Conservation (phyloP, 2,113 vertebrate species). For the Zapus hudsonius region DNA sequence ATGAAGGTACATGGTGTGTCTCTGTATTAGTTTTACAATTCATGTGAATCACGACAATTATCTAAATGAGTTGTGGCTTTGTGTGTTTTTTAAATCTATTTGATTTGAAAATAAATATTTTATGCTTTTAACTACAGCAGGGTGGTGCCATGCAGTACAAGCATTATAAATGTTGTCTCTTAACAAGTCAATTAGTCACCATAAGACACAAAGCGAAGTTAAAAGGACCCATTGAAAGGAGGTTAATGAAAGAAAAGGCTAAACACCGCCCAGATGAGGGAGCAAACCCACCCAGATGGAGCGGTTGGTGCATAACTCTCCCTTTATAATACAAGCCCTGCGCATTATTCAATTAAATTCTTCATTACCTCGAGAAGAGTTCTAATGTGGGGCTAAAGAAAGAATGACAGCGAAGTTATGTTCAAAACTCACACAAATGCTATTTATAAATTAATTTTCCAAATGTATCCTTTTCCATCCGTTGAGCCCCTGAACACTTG, state of each 20-base stretch:
- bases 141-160: accelerated
- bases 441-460: constrained; percentile 34
- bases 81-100: neutral
- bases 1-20: accelerated
- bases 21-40: neutral
- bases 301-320: neutral
- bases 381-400: neutral
- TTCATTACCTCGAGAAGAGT: constrained; percentile 26
- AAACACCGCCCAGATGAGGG: neutral
- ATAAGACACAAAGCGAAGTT: neutral
- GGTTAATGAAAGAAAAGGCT: neutral
- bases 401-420: neutral
- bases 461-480: constrained; percentile 51
- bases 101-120: constrained; percentile 8
- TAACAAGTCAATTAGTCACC: neutral
- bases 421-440: neutral
- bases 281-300: neutral
- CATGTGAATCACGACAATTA: no score
- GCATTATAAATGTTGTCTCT: neutral
- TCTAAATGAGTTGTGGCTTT: neutral
- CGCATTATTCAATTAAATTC: neutral
- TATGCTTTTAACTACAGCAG: neutral
- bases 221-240: neutral
- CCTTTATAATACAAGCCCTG: neutral
- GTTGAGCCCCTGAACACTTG: neutral